Evolutionary conservation across 1,140 invertebrate species (phyloP).

Genomic region (Drosophila tsacasi): DNA sequence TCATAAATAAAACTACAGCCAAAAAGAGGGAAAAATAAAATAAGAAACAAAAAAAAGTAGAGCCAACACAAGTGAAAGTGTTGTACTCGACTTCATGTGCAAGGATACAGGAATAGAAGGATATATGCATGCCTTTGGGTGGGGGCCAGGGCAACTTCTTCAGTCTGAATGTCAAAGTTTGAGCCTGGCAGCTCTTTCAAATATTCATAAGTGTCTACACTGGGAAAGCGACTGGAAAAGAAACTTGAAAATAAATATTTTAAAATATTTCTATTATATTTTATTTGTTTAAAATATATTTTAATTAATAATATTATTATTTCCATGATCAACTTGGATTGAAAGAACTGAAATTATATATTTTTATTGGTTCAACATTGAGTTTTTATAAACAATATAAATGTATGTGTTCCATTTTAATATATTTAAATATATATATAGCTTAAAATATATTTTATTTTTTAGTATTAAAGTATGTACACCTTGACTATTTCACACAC

Average conservation of each 20-base stretch:
- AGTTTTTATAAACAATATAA: not conserved
- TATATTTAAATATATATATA: not conserved
- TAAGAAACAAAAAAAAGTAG: conserved; percentile 10
- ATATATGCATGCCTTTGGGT: conserved; percentile 16
- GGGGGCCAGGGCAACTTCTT: conserved; percentile 24
- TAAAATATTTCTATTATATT: not conserved
- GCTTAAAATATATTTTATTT: not conserved
- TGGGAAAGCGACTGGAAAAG: not conserved
- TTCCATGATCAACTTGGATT: not conserved
- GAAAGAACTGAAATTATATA: not conserved
- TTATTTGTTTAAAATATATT: not conserved
- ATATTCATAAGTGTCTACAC: conserved; percentile 53
- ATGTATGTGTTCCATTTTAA: accelerated
- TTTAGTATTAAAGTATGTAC: not conserved
- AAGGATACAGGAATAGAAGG: conserved; percentile 5
- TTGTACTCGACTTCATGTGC: conserved; percentile 19
- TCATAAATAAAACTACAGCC: conserved; percentile 54
- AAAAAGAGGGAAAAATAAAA: conserved; percentile 1
- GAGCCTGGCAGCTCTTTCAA: conserved; percentile 41
- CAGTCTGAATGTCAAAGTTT: conserved; percentile 57
- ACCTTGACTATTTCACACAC: conserved; percentile 1
- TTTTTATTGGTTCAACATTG: not conserved
- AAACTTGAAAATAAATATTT: not conserved
- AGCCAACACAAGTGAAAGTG: conserved; percentile 28
- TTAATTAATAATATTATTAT: not conserved